A percentile compares a stretch with the other conserved stretches of the same genome.
These are phyloP conservation scores for Andinoacara biseriatus DNA, from an alignment of 2,113 vertebrate species.

Conservation along the genomic window DNA sequence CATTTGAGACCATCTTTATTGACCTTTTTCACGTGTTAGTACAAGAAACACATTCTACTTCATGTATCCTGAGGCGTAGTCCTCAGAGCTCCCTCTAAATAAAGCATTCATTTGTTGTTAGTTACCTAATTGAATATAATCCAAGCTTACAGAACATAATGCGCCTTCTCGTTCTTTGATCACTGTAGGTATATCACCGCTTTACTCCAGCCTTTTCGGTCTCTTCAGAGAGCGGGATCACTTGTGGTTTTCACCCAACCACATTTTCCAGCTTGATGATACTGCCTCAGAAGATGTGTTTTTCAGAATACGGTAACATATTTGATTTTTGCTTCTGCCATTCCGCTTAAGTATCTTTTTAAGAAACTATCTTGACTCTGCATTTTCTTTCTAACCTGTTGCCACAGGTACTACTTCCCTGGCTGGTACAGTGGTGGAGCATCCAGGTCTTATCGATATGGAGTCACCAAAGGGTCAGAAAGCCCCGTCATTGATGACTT, in stretches of 20 bases:
- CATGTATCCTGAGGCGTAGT: background rate
- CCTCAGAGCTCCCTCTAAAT: background rate
- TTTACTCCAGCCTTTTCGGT: constrained; percentile 91
- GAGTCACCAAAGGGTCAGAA: constrained; percentile 87
- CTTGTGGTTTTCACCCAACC: constrained; percentile 93
- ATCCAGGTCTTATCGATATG: constrained; percentile 89
- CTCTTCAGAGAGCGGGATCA: constrained; percentile 89
- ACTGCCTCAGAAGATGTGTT: constrained; percentile 82
- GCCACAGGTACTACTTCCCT: constrained; percentile 92
- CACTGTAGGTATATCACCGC: constrained; percentile 87
- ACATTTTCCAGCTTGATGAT: constrained; percentile 90
- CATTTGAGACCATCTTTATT: constrained; percentile 54
- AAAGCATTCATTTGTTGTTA: background rate
- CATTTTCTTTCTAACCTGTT: background rate
- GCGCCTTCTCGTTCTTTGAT: background rate
- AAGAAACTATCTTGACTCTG: background rate
- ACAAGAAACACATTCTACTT: constrained; percentile 46
- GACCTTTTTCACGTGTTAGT: constrained; percentile 45
- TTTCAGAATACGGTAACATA: constrained; percentile 87
- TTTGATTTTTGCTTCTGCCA: background rate
- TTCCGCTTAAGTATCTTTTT: background rate
- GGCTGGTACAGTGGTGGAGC: constrained; percentile 91
- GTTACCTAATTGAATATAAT: background rate
- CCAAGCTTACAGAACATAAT: background rate
- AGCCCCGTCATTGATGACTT: constrained; percentile 91